Evolutionary conservation across 1,140 invertebrate genomes (phyloP).

Genomic region (Phortica variegata): DNA sequence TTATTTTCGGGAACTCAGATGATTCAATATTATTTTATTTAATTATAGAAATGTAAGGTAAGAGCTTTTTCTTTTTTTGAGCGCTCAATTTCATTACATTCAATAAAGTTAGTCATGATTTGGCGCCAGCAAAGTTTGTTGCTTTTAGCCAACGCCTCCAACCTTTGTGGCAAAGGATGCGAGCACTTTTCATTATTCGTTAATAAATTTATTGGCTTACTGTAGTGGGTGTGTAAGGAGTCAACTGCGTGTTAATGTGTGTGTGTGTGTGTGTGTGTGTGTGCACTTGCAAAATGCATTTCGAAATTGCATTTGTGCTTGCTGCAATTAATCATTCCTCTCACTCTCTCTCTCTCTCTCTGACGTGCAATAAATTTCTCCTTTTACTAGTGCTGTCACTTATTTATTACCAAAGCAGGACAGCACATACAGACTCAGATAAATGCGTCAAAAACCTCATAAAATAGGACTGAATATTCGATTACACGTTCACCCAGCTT

Average conservation of each 20-base stretch:
- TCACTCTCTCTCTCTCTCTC: too few relatives aligned
- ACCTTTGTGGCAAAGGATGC: constrained; percentile 10
- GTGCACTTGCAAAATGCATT: constrained; percentile 19
- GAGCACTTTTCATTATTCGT: constrained; percentile 37
- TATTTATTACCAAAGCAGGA: not conserved
- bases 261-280: not conserved
- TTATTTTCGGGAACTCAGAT: not conserved
- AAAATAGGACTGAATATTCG: constrained; percentile 22
- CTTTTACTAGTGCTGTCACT: not conserved
- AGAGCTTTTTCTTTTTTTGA: constrained; percentile 3
- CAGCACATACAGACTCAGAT: not conserved
- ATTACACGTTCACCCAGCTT: too few relatives aligned
- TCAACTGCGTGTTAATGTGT: not conserved
- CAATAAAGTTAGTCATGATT: too few relatives aligned
- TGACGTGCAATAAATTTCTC: not conserved
- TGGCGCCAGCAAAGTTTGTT: not conserved
- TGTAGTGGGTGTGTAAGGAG: constrained; percentile 28
- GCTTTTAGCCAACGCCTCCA: constrained; percentile 13
- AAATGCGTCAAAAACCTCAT: constrained; percentile 11
- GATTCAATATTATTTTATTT: constrained; percentile 28
- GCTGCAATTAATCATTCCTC: too few relatives aligned
- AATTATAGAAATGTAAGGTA: constrained; percentile 8
- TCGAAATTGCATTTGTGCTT: too few relatives aligned
- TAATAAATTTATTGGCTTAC: constrained; percentile 40
- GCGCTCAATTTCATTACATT: constrained; percentile 28